Evolutionary conservation across 2,888 invertebrate genomes (phyloP), one percentile per base, ranked within the genome.

Genomic region (Pheosia gnoma): DNA sequence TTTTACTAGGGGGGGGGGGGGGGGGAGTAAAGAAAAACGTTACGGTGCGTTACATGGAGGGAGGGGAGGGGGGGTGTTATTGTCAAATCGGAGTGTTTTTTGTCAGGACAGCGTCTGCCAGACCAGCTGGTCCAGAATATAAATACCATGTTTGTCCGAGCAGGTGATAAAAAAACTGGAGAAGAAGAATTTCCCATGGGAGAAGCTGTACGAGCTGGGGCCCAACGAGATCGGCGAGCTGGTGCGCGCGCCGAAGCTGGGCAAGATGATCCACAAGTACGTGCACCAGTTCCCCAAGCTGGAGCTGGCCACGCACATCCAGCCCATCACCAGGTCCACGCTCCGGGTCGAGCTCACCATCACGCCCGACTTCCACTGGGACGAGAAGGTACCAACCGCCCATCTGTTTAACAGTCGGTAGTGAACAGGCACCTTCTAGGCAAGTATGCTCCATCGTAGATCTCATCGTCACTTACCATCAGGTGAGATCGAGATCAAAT

Each of bases 281-380:
- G 96, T 99, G 10, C 99, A 99, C 86, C 99, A 99, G 90, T 98
- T 99, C 83, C 99, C 99, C 0, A 99, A 99, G 87, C 86, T 99
- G 65, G 99, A 99, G 85, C 92, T 99, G 8, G 97, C 98, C 0
- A 99, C 99, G 0, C 98, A 99, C 84, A 98, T 99, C 74, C 99
- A 99, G 86, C 99, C 99, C 0, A 98, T 99, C 70, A 99, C 99
- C 0, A 89, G 97, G 60, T 96, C 97, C 2, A 99, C 99, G 0
- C 91, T 99, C 36, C 94, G 98, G 60, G 98, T 99, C 0, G 99
- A 99, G 88, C 91, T 99, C 13, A 99, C 99, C 0, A 98, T 99
- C 65, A 98, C 98, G 0, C 99, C 99, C 0, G 99, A 99, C 90
- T 99, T 99, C 89, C 98, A 99, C 81, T 99, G 99, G 99, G 99